phyloP scores from a whole-genome alignment of 2,113 vertebrate genomes.

The Hippolais icterina region DNA sequence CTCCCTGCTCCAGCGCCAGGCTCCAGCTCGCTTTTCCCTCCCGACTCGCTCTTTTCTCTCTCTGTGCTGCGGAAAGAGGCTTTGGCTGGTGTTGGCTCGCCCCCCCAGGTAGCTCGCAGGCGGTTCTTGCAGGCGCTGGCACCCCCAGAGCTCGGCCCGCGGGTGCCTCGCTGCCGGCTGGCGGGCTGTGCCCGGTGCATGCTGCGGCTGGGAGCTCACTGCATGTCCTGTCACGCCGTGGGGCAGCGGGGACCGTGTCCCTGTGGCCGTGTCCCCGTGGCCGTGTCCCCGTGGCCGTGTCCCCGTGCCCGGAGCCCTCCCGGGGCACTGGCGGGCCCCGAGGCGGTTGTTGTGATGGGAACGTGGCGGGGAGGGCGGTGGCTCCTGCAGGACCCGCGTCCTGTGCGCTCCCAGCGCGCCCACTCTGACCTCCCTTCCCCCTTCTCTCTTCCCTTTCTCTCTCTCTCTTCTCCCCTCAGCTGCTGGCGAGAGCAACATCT shows the following conservation, averaged over 20 bases:
- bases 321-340: background rate
- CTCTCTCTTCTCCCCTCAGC: conserved; percentile 81
- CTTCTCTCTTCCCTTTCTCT: conserved; percentile 12
- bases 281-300: background rate
- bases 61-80: conserved; percentile 48
- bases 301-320: background rate
- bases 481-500: conserved; percentile 95
- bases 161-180: background rate
- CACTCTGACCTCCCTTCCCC: conserved; percentile 36
- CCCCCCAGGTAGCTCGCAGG: conserved; percentile 25
- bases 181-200: conserved; percentile 38
- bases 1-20: background rate
- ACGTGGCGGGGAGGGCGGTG: accelerated
- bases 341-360: background rate
- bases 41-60: conserved; percentile 61
- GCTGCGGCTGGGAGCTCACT: conserved; percentile 19
- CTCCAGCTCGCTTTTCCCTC: conserved; percentile 31
- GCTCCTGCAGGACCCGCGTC: conserved; percentile 26
- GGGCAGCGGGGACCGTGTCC: background rate
- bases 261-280: background rate
- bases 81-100: conserved; percentile 42
- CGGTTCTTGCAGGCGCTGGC: background rate
- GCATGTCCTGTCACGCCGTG: conserved; percentile 5
- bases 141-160: background rate
- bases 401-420: background rate